Conservation (phyloP, 2,888 invertebrate genomes). For the Scelioninae gen. 1 region DNA sequence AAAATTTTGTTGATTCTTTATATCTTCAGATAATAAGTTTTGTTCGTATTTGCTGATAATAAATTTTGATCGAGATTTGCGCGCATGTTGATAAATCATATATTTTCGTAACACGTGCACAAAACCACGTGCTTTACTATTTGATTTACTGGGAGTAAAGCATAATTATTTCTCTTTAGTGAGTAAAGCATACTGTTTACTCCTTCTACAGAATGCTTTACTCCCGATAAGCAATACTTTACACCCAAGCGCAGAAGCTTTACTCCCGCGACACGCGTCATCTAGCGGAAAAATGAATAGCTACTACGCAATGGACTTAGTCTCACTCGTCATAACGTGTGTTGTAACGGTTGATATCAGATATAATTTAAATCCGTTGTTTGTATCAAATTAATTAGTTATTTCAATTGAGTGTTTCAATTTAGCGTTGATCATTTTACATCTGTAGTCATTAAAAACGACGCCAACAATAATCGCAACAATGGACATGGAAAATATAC, state of each 20-base stretch:
- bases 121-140: constrained; percentile 8
- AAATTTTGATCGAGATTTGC: too few species aligned
- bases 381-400: too few species aligned
- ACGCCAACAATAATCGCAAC: too few species aligned
- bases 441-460: background rate
- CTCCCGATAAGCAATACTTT: constrained; percentile 1
- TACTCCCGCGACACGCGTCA: background rate
- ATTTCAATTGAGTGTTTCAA: too few species aligned
- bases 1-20: too few species aligned
- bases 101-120: constrained; percentile 24
- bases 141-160: constrained; percentile 5
- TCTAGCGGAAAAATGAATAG: background rate
- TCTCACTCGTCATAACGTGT: too few species aligned
- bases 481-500: constrained; percentile 11
- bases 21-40: too few species aligned
- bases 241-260: background rate
- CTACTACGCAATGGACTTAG: background rate
- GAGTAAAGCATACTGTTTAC: constrained; percentile 11
- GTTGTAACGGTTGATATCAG: too few species aligned
- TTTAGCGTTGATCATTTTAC: too few species aligned
- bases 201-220: background rate
- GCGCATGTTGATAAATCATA: too few species aligned
- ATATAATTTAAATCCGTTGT: too few species aligned
- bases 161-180: background rate
- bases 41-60: too few species aligned